Conservation (phyloP, 1,140 invertebrate genomes). For the Drosophila truncata region DNA sequence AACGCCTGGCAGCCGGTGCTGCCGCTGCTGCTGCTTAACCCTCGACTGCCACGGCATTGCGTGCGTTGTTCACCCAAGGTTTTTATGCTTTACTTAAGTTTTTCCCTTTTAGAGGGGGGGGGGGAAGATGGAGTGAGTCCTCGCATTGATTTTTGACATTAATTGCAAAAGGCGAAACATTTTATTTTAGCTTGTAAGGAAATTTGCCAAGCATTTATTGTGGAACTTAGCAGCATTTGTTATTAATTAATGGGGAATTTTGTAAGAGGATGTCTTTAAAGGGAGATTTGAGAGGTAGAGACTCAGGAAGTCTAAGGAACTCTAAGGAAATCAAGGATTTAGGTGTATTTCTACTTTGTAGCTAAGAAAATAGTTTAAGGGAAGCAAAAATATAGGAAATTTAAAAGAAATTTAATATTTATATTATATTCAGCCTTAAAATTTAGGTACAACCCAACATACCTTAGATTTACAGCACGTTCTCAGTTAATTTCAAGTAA, state of each 20-base stretch:
- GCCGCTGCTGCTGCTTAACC: slow-evolving; percentile 9
- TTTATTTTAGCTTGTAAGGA: slow-evolving; percentile 28
- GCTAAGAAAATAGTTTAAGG: neutral
- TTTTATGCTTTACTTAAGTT: slow-evolving; percentile 46
- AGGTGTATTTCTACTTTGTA: neutral
- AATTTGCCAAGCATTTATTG: slow-evolving; percentile 52
- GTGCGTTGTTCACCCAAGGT: slow-evolving; percentile 47
- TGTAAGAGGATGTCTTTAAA: neutral
- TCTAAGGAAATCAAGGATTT: slow-evolving; percentile 31
- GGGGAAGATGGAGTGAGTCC: neutral
- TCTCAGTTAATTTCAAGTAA: neutral
- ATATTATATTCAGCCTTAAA: too few species aligned
- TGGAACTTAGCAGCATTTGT: slow-evolving; percentile 26
- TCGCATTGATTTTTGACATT: slow-evolving; percentile 70
- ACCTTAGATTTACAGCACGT: neutral
- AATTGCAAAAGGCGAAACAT: slow-evolving; percentile 51
- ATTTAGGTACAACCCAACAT: neutral
- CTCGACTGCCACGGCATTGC: slow-evolving; percentile 17
- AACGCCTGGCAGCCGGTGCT: slow-evolving; percentile 29
- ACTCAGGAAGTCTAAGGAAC: slow-evolving; percentile 37
- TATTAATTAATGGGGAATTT: slow-evolving; percentile 41
- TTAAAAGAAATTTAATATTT: too few species aligned
- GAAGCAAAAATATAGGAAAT: neutral
- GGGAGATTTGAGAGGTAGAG: slow-evolving; percentile 5
- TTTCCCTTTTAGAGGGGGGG: neutral